Percentiles rank a stretch among this genome's conserved stretches.
Conservation (phyloP, 2,797 vertebrate genomes). For the Pogonophryne albipinna region DNA sequence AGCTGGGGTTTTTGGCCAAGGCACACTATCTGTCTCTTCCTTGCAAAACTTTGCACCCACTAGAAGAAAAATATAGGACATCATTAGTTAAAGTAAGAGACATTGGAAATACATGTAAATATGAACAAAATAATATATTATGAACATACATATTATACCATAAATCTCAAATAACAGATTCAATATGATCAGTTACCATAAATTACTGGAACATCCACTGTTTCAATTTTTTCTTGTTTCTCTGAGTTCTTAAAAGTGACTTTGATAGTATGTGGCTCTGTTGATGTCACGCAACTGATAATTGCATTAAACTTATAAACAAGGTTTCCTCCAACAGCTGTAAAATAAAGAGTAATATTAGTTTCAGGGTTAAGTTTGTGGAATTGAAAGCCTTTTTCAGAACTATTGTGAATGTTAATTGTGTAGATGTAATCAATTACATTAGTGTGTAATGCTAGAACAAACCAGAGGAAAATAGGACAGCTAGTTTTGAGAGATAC, state of each 20-base stretch:
- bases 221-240: accelerated
- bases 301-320: accelerated
- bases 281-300: accelerated
- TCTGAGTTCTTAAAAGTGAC: conserved; percentile 39
- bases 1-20: conserved; percentile 75
- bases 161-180: background rate
- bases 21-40: accelerated
- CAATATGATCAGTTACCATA: conserved; percentile 46
- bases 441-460: background rate
- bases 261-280: accelerated
- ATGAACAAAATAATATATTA: background rate
- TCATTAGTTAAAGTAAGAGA: background rate
- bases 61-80: conserved; percentile 14
- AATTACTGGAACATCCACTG: conserved; percentile 53
- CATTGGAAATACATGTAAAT: background rate
- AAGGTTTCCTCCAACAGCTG: background rate
- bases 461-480: background rate
- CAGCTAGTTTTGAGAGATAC: background rate
- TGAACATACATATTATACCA: background rate
- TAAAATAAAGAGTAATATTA: background rate
- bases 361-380: background rate
- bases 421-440: background rate
- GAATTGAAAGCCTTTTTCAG: conserved; percentile 1
- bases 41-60: background rate
- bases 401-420: conserved; percentile 6